Conservation (phyloP, 2,888 invertebrate species). For the Lasioglossum oenotherae region DNA sequence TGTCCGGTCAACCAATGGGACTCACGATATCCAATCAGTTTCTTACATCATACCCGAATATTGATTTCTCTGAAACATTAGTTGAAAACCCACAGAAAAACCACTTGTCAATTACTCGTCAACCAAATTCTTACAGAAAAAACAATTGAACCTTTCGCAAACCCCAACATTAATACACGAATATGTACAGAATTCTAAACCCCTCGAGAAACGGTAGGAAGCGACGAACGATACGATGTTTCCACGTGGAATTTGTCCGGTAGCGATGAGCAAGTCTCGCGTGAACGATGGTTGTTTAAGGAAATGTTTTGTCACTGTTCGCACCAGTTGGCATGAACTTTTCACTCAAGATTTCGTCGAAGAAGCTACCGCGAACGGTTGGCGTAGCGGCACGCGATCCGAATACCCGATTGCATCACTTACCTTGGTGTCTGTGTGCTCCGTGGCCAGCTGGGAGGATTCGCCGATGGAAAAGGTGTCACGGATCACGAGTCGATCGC, state of each 20-base stretch:
- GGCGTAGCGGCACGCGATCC: background rate
- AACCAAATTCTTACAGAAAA: background rate
- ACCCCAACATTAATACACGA: background rate
- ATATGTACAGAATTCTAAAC: background rate
- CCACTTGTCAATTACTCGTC: background rate
- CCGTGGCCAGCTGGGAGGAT: background rate
- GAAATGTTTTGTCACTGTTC: background rate
- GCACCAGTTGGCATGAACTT: conserved; percentile 29
- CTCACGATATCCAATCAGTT: background rate
- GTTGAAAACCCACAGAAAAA: background rate
- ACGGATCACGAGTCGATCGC: conserved; percentile 33
- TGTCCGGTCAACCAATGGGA: background rate
- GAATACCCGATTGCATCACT: conserved; percentile 5
- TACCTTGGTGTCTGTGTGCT: conserved; percentile 8
- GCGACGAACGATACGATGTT: background rate
- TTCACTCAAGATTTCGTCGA: conserved; percentile 62
- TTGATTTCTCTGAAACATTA: background rate
- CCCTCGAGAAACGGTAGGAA: too few relatives aligned
- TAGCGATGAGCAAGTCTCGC: too few relatives aligned
- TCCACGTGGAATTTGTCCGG: background rate
- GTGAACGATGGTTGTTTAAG: background rate
- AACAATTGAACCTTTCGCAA: background rate
- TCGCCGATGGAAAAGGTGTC: background rate
- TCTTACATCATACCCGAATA: background rate
- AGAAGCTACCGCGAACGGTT: background rate